A percentile compares a stretch with the other conserved stretches of the same genome.
These are phyloP conservation scores for Corythoichthys haematopterus DNA, from an alignment of 2,113 vertebrate genomes.

Conservation along the genomic window DNA sequence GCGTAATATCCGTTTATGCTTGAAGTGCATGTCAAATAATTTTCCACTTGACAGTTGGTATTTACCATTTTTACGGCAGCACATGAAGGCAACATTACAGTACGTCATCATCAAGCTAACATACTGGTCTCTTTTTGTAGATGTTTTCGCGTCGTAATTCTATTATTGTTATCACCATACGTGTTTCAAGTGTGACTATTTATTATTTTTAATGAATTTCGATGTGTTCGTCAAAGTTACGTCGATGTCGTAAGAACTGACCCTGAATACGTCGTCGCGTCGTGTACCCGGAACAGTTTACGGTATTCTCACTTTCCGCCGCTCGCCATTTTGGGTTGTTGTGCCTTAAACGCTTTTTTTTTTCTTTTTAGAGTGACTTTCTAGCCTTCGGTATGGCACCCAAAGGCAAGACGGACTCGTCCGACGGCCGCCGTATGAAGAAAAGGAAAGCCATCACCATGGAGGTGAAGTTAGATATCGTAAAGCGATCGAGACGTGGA, in stretches of 20 bases:
- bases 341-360: not conserved
- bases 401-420: not conserved
- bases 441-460: slow-evolving; percentile 6
- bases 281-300: not conserved
- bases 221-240: not conserved
- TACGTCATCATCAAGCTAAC: no score
- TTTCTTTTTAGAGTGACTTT: not conserved
- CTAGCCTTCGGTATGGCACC: not conserved
- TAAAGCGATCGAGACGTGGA: not conserved
- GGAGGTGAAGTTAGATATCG: slow-evolving; percentile 2
- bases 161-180: not conserved
- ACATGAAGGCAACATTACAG: no score
- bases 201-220: not conserved
- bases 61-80: no score
- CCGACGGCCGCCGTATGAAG: not conserved
- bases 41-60: no score
- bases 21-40: no score
- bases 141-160: no score
- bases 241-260: not conserved
- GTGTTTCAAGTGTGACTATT: no score
- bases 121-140: no score
- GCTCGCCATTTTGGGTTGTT: not conserved
- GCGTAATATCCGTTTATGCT: no score
- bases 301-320: not conserved
- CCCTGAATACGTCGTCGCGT: not conserved